A percentile compares a stretch with the other conserved stretches of the same genome.
phyloP scores from a whole-genome alignment of 1,140 invertebrate species.

The Solen grandis region DNA sequence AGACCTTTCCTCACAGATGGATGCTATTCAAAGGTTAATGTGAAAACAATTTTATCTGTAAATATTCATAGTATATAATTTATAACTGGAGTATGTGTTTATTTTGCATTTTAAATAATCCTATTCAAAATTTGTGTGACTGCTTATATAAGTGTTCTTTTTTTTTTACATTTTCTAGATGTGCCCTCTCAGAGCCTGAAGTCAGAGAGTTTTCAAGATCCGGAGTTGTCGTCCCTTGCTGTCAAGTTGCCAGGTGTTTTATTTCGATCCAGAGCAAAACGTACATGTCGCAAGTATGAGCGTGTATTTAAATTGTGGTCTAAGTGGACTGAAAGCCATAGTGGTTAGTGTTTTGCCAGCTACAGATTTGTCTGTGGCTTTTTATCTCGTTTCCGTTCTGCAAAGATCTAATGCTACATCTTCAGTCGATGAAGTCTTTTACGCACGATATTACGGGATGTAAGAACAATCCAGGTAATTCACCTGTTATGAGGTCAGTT shows the following conservation, averaged over 20 bases:
- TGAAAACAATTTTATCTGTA: no score
- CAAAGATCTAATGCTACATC: background rate
- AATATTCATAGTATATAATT: no score
- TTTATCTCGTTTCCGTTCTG: background rate
- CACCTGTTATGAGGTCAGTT: background rate
- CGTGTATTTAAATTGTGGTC: no score
- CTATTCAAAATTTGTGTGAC: no score
- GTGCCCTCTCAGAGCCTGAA: background rate
- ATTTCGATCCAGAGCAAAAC: background rate
- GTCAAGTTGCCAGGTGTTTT: background rate
- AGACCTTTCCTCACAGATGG: no score
- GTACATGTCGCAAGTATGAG: background rate
- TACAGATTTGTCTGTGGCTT: background rate
- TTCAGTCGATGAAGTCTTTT: background rate
- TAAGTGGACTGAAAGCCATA: background rate
- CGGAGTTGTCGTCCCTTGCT: background rate
- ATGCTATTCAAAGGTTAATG: no score
- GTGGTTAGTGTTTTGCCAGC: background rate
- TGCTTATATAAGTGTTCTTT: no score
- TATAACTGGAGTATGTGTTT: no score
- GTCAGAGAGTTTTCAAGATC: background rate
- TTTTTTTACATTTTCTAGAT: no score
- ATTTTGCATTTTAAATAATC: no score
- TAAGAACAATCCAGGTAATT: no score
- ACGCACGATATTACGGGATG: no score